phyloP scores from a whole-genome alignment of 1,140 invertebrate genomes.

The Lithobius niger region DNA sequence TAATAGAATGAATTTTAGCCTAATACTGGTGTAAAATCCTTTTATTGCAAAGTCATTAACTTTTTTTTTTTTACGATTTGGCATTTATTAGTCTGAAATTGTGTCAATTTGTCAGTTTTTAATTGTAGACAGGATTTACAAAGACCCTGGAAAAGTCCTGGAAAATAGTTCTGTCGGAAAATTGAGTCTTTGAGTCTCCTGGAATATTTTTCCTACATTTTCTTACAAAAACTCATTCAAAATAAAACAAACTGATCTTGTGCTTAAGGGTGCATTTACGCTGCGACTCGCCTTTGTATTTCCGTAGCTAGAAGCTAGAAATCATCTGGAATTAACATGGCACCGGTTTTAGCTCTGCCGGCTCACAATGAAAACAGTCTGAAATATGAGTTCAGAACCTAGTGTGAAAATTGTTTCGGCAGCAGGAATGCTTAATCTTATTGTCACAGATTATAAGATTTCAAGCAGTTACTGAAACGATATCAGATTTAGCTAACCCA shows the following conservation, averaged over 20 bases:
- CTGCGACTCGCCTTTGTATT: background rate
- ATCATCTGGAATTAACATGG: background rate
- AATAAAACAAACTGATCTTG: background rate
- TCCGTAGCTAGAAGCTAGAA: background rate
- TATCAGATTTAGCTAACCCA: too few relatives aligned
- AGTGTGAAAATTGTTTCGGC: too few relatives aligned
- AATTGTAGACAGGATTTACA: background rate
- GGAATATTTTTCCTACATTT: background rate
- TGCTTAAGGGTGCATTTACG: background rate
- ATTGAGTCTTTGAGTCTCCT: background rate
- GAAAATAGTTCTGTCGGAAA: background rate
- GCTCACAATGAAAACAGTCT: too few relatives aligned
- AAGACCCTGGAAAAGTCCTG: background rate
- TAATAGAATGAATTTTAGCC: background rate
- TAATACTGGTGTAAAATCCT: background rate
- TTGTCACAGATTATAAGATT: too few relatives aligned
- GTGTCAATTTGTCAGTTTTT: conserved; percentile 17
- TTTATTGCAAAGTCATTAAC: background rate
- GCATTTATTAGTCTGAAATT: background rate
- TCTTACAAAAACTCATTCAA: background rate
- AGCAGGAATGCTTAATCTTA: too few relatives aligned
- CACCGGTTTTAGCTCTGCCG: too few relatives aligned
- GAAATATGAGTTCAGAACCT: too few relatives aligned
- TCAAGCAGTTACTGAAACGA: too few relatives aligned
- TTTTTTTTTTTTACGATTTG: background rate